These are phyloP conservation scores for Acronicta aceris DNA, from an alignment of 2,888 invertebrate species.

Conservation along the genomic window DNA sequence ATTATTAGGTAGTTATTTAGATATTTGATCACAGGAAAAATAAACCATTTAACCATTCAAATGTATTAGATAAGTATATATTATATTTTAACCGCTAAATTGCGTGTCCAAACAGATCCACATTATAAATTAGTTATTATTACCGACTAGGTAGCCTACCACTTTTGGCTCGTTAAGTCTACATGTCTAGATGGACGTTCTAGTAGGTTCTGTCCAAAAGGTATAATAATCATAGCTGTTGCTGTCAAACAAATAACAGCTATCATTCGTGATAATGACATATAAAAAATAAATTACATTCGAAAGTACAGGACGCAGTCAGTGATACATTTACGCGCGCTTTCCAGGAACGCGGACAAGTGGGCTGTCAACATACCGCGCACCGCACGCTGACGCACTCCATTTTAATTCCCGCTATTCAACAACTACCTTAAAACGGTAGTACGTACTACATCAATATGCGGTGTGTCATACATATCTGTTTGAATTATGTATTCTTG, in stretches of 20 bases:
- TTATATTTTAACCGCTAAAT: too few relatives aligned
- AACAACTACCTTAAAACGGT: constrained; percentile 40
- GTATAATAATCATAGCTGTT: neutral
- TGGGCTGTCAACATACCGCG: constrained; percentile 51
- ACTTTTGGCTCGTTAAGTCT: constrained; percentile 9
- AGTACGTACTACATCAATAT: constrained; percentile 36
- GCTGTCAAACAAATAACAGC: neutral
- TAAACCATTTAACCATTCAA: too few relatives aligned
- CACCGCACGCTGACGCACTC: constrained; percentile 48
- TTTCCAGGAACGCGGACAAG: constrained; percentile 57
- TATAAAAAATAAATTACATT: constrained; percentile 19
- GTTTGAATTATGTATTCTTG: constrained; percentile 38
- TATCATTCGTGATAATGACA: neutral
- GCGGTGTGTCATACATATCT: constrained; percentile 44
- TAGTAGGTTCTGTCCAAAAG: neutral
- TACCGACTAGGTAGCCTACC: neutral
- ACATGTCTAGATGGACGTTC: neutral
- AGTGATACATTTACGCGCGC: constrained; percentile 52
- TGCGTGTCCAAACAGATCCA: too few relatives aligned
- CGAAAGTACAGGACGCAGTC: constrained; percentile 48
- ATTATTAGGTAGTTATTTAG: neutral
- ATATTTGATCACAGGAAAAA: neutral
- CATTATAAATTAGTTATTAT: constrained; percentile 6
- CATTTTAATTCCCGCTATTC: constrained; percentile 58
- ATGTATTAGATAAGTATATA: too few relatives aligned